A percentile compares a stretch with the other conserved stretches of the same genome.
phyloP scores from a whole-genome alignment of 2,888 invertebrate species.

The Ochropleura leucogaster region DNA sequence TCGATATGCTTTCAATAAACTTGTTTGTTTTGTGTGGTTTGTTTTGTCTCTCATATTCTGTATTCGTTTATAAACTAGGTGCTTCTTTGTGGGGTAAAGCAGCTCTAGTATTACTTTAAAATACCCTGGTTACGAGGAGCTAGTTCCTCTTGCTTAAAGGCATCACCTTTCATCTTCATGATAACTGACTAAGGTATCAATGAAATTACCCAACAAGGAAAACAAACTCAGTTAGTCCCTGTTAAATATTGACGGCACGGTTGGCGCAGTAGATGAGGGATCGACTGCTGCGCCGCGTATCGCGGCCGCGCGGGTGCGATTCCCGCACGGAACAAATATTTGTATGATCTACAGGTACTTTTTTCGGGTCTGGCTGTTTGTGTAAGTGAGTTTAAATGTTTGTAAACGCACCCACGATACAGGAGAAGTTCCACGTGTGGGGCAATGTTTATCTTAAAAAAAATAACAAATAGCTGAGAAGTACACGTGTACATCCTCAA shows the following conservation, averaged over 20 bases:
- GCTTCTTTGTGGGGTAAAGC: not conserved
- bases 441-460: too few relatives aligned
- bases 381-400: too few relatives aligned
- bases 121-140: not conserved
- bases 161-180: not conserved
- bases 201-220: not conserved
- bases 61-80: not conserved
- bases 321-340: too few relatives aligned
- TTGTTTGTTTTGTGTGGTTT: slow-evolving; percentile 32
- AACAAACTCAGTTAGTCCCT: not conserved
- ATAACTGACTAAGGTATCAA: not conserved
- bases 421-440: too few relatives aligned
- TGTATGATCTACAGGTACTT: too few relatives aligned
- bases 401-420: too few relatives aligned
- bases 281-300: too few relatives aligned
- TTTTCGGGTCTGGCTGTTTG: too few relatives aligned
- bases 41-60: slow-evolving; percentile 8
- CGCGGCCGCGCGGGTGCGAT: too few relatives aligned
- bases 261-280: too few relatives aligned
- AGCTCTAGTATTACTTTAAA: slow-evolving; percentile 10
- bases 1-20: slow-evolving; percentile 38
- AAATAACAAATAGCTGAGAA: not conserved
- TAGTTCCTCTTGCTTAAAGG: not conserved
- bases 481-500: not conserved
- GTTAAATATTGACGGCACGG: too few relatives aligned